These are phyloP conservation scores for Rattus rattus DNA, from an alignment of 2,113 vertebrate species.

Conservation along the genomic window DNA sequence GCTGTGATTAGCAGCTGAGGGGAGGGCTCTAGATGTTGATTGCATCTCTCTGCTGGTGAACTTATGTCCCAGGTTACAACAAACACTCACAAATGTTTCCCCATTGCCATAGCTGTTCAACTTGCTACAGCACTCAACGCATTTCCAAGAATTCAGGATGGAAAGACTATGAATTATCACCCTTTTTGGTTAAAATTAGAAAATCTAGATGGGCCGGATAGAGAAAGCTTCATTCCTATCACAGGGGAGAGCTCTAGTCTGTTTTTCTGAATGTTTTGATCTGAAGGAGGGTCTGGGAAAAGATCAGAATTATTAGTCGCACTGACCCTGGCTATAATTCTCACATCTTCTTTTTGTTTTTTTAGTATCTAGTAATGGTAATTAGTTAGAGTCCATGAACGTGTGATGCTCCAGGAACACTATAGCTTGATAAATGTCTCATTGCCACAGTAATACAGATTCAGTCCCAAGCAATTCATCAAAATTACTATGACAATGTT, in stretches of 20 bases:
- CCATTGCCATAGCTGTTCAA: neutral
- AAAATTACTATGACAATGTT: neutral
- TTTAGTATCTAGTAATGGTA: neutral
- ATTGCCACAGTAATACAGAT: neutral
- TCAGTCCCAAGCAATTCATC: neutral
- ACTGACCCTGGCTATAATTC: neutral
- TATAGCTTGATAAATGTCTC: neutral
- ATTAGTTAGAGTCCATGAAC: neutral
- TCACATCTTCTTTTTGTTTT: neutral
- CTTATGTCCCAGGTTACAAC: neutral
- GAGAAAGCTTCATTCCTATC: neutral
- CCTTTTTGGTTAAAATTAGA: neutral
- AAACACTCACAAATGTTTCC: neutral
- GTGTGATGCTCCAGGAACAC: neutral
- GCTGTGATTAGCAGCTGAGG: fast-evolving
- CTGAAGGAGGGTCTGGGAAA: neutral
- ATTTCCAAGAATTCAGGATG: neutral
- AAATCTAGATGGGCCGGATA: neutral
- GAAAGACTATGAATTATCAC: fast-evolving
- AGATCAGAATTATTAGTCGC: neutral
- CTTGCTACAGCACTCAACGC: neutral
- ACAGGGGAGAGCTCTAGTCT: no score
- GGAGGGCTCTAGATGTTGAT: neutral
- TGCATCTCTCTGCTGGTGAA: neutral
- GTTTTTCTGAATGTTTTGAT: neutral